Base-by-base conservation (phyloP, 2,888 invertebrate genomes). In the Fabriciana adippe region DNA sequence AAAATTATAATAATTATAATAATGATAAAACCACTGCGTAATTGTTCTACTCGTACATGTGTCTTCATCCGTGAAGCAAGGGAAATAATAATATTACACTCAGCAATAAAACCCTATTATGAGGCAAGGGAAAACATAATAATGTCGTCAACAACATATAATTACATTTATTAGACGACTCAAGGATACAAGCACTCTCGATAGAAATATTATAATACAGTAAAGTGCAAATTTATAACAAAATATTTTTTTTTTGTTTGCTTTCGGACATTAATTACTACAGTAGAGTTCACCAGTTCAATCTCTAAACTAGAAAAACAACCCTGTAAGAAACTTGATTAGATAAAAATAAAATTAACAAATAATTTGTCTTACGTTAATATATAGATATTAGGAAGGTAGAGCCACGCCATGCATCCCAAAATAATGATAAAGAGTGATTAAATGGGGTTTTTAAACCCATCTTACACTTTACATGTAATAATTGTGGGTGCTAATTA, bases 31-130 rank as follows among this genome's bases (percentile, higher is more conserved):
- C 15, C 16, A 51, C 35, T 15, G 18, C 15, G 35, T 61, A 21
- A 51, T 35, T 18, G 35, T 53, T 41, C 31, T 51, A 51, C n/a
- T n/a, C n/a, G n/a, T n/a, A n/a, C 51, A 61, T 61, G 61, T 51
- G 61, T 35, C 35, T 47, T 59, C 59, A 59, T 26, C n/a, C 47
- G 59, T 61, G 3, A 41, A 14, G 35, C 35, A 53, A 60, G 60
- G 51, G 41, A 35, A 61, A 61, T 61, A 61, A 61, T 50, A 50
- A 61, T 41, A 35, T 61, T 61, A 61, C 41, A 16, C 50, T 50
- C 50, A 41, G 51, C 35, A 61, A 61, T 61, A 61, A 61, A 61
- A 51, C 61, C 18, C 61, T 18, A 61, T 61, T 41, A 61, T 11
- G 61, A 41, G 50, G 35, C 61, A 16, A 50, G 50, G 18, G 51